phyloP scores from a whole-genome alignment of 2,797 vertebrate genomes.

The Percopsis omiscomaycus region DNA sequence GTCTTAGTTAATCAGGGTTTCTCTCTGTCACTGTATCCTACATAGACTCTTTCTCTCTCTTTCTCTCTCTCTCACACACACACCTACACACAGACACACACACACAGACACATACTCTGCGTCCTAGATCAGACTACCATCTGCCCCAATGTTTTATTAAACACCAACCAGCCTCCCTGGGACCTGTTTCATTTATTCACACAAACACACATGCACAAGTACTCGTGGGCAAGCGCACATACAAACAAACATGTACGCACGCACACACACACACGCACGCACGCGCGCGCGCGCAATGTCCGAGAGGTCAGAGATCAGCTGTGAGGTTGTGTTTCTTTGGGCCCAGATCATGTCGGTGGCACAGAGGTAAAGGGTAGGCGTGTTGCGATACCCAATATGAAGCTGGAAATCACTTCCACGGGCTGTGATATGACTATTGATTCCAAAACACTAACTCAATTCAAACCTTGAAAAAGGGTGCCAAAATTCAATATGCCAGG shows the following conservation, averaged over 20 bases:
- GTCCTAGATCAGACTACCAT: conserved; percentile 50
- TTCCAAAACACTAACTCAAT: too few species aligned
- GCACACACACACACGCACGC: conserved; percentile 10
- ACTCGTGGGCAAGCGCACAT: not conserved
- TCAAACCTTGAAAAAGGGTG: too few species aligned
- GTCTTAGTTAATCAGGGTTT: too few species aligned
- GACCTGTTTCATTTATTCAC: conserved; percentile 37
- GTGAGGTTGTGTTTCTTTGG: too few species aligned
- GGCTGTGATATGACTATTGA: too few species aligned
- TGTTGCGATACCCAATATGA: too few species aligned
- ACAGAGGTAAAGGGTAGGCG: too few species aligned
- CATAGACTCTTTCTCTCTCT: too few species aligned
- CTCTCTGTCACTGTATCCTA: too few species aligned
- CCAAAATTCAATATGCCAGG: too few species aligned
- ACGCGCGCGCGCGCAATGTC: conserved; percentile 12
- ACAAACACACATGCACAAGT: not conserved
- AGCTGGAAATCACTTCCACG: too few species aligned
- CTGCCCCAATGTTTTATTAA: conserved; percentile 56
- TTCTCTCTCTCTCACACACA: not conserved
- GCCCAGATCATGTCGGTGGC: too few species aligned
- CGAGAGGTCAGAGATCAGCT: not conserved
- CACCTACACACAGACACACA: not conserved
- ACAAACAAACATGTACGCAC: not conserved
- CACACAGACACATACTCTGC: conserved; percentile 1
- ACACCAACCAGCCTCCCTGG: conserved; percentile 32